These are phyloP conservation scores for Engraulis encrasicolus DNA, from an alignment of 2,113 vertebrate species.

Conservation along the genomic window DNA sequence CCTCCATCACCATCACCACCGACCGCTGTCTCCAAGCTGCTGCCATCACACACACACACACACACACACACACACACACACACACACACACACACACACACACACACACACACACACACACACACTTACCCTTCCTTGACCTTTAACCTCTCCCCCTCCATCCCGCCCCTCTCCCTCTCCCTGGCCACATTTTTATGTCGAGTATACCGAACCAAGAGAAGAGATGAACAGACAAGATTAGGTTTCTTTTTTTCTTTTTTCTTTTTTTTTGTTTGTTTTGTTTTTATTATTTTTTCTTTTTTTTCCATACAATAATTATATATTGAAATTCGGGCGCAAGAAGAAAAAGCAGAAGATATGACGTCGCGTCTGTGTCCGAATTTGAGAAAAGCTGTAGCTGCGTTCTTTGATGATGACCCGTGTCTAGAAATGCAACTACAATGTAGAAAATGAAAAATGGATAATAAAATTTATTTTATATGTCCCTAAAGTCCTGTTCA, in stretches of 20 bases:
- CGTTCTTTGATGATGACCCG: conserved; percentile 56
- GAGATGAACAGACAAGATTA: conserved; percentile 40
- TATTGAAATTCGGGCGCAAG: conserved; percentile 55
- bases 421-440: conserved; percentile 63
- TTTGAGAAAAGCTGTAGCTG: conserved; percentile 44
- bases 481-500: conserved; percentile 60
- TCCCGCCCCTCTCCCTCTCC: conserved; percentile 21
- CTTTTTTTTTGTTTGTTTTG: conserved; percentile 37
- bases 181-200: conserved; percentile 58
- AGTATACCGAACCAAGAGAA: conserved; percentile 34
- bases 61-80: too few relatives aligned
- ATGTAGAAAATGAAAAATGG: conserved; percentile 65
- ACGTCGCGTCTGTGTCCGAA: conserved; percentile 46
- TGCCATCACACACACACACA: neutral
- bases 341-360: conserved; percentile 32
- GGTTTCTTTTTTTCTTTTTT: conserved; percentile 35
- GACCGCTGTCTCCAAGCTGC: neutral
- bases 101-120: too few relatives aligned
- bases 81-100: too few relatives aligned
- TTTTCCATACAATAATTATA: conserved; percentile 55
- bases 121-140: too few relatives aligned
- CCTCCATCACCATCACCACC: too few relatives aligned
- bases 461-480: conserved; percentile 77
- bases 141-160: neutral
- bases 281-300: too few relatives aligned